Base-by-base conservation (phyloP, 2,888 invertebrate species). In the Atethmia centrago region DNA sequence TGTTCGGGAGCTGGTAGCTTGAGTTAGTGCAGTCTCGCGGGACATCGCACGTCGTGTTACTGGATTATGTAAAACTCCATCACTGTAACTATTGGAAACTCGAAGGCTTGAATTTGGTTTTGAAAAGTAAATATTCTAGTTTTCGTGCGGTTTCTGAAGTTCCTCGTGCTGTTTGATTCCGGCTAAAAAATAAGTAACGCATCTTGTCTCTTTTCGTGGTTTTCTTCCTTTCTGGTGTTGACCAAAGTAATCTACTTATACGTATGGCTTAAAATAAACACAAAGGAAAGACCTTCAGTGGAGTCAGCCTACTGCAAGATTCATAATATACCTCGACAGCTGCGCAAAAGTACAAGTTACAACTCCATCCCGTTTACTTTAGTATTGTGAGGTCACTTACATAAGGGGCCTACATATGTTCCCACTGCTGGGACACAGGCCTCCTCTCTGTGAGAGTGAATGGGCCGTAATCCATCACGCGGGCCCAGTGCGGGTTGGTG, bases 21-120 rank as follows among this genome's bases (percentile, higher is more conserved):
- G 53, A 45, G 70, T 51, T 12, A 14, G 40, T 9, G 25, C 21
- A n/a, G 10, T 36, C 74, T 59, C 86, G 25, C 10, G 84, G 81
- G 84, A 84, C 67, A 5, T 45, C 66, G 3, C 65, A 53, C 56
- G 69, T 58, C 82, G 64, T 67, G 66, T 51, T 67, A 81, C 56
- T 12, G 31, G 69, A 72, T 81, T 82, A 70, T 76, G 77, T 71
- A 62, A 69, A 80, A 25, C 67, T 21, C 36, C 42, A 63, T 40
- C 47, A 45, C 79, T 56, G 40, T 36, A 56, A 71, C 72, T 66
- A 71, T 66, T 65, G 62, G 40, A 36, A 71, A 79, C 66, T 71
- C 45, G 64, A 49, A 70, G 25, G 28, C 1, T 31, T 62, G n/a
- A 47, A 55, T 58, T 40, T 28, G 21, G 21, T 62, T 66, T 47